These are phyloP conservation scores for Megastigmus dorsalis DNA, from an alignment of 2,888 invertebrate species.

Conservation along the genomic window DNA sequence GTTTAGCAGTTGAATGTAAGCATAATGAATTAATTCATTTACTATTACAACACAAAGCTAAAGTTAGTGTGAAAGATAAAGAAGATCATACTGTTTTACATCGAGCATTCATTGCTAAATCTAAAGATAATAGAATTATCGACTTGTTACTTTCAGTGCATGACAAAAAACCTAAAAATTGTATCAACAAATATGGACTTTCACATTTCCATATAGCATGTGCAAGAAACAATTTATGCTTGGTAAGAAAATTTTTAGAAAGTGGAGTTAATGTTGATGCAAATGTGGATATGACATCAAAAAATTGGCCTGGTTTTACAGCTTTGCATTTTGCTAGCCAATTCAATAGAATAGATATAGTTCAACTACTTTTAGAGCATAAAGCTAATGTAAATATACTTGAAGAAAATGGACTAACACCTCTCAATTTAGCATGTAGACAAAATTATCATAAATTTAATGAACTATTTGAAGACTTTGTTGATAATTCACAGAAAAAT, in stretches of 20 bases:
- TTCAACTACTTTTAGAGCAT: not conserved
- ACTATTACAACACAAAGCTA: not conserved
- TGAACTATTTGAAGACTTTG: no score
- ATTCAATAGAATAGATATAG: not conserved
- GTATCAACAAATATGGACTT: not conserved
- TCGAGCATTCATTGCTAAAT: not conserved
- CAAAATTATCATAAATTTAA: not conserved
- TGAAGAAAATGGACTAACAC: no score
- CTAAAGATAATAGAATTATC: not conserved
- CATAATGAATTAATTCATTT: not conserved
- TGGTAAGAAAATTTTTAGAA: constrained; percentile 4
- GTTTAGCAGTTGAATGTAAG: not conserved
- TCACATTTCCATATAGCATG: constrained; percentile 25
- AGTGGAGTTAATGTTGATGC: not conserved
- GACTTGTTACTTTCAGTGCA: not conserved
- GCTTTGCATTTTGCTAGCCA: not conserved
- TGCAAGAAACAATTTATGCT: not conserved
- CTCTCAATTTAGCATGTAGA: constrained; percentile 7
- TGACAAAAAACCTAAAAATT: not conserved
- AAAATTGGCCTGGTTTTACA: not conserved
- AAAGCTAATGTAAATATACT: no score
- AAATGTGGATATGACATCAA: not conserved
- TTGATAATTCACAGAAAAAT: no score
- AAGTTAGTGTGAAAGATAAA: not conserved
- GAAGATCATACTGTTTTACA: not conserved